Base-by-base conservation (phyloP, 2,113 vertebrate genomes). In the Perca flavescens region DNA sequence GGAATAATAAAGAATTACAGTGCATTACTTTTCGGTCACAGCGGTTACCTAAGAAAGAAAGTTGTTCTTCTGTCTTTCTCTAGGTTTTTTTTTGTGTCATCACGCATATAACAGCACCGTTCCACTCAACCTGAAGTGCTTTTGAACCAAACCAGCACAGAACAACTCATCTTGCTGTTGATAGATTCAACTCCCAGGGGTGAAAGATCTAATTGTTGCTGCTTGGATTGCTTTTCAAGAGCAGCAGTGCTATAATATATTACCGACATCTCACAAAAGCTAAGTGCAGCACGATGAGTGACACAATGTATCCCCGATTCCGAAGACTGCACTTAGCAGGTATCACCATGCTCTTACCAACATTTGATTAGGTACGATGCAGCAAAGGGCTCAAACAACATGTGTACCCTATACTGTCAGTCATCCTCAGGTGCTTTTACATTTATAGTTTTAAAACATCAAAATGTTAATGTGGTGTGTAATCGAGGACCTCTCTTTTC, bases 141-240 rank as follows among this genome's bases (percentile, higher is more conserved):
- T 75, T 63, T 54, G 12, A 21, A 15, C 40, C n/a, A 46, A 57
- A 66, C 17, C 10, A 3, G 34, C 6, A 3, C 25, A 0, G 16
- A 56, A 16, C 10, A 28, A 14, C 11, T 46, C 0, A 0, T 34
- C 60, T 62, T 21, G 17, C 34, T 56, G n/a, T 21, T 54, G 36
- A 73, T 73, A 10, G 22, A 74, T 10, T 61, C 57, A 50, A 61
- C 52, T 61, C 14, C 46, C 53, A 36, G 12, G 6, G 34, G 79
- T 73, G 46, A 73, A 77, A 54, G n/a, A 25, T 63, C 2, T 43
- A 46, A 77, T 71, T 71, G 61, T 22, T 34, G 10, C 0, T 16
- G 36, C 31, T 75, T 53, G 65, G 53, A 79, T 74, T 73, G 76
- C 47, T 62, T 80, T 82, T 74, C 34, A 71, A 56, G 25, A 61